A percentile compares a stretch with the other conserved stretches of the same genome.
Conservation (phyloP, 2,113 vertebrate species). For the rabbit (Oryctolagus cuniculus) region DNA sequence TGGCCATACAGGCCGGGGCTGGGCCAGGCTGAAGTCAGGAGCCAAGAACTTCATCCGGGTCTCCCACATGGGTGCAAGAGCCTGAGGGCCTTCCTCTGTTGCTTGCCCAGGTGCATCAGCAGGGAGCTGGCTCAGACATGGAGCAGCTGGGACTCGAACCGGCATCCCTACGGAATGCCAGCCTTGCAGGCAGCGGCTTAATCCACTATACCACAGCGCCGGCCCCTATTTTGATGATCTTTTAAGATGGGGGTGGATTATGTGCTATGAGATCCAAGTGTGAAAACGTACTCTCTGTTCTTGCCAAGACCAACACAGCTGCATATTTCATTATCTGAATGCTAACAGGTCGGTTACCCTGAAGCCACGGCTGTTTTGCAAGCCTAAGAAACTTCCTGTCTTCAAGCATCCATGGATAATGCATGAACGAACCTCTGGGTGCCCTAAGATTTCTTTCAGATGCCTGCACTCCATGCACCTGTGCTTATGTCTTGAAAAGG, state of each 20-base stretch:
- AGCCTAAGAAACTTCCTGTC: not conserved
- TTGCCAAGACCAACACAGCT: not conserved
- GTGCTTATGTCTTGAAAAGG: not conserved
- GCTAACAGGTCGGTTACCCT: not conserved
- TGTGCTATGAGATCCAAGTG: not conserved
- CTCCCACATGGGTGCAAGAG: too few relatives aligned
- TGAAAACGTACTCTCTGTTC: not conserved
- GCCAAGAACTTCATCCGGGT: too few relatives aligned
- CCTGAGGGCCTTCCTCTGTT: too few relatives aligned
- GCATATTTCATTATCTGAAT: constrained; percentile 12
- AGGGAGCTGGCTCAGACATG: too few relatives aligned
- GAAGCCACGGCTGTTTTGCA: not conserved
- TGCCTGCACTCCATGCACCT: not conserved
- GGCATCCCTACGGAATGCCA: too few relatives aligned
- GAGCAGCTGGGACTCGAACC: too few relatives aligned
- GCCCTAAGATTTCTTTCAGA: not conserved
- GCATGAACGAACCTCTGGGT: not conserved
- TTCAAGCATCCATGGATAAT: not conserved
- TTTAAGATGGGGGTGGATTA: not conserved
- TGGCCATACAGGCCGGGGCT: too few relatives aligned
- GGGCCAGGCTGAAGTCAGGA: too few relatives aligned
- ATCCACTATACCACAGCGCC: too few relatives aligned
- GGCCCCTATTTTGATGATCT: too few relatives aligned
- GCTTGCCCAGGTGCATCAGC: too few relatives aligned
- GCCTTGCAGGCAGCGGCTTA: too few relatives aligned